Evolutionary conservation across 2,888 invertebrate species (phyloP).

Genomic region (Erannis defoliaria): DNA sequence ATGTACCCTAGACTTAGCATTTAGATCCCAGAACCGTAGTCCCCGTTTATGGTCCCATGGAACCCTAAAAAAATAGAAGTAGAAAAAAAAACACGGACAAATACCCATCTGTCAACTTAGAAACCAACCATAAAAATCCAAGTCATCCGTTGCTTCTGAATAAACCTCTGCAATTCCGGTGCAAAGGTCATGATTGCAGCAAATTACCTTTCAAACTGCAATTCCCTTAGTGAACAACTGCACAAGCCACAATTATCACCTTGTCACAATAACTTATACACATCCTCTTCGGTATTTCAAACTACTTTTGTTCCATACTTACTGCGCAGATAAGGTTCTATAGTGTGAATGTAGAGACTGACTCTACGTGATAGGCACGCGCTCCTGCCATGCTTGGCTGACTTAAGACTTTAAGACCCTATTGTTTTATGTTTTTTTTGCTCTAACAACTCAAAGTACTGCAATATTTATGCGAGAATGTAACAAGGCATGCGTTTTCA

Average conservation of each 20-base stretch:
- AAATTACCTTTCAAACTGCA: conserved; percentile 36
- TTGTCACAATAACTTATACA: conserved; percentile 8
- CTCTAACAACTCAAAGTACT: conserved; percentile 31
- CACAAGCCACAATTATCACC: background rate
- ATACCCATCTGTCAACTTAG: background rate
- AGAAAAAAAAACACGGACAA: background rate
- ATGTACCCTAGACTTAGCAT: too few relatives aligned
- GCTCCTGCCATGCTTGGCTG: conserved; percentile 27
- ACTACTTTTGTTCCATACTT: background rate
- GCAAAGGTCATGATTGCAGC: conserved; percentile 36
- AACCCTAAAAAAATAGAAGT: background rate
- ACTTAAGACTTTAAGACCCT: conserved; percentile 24
- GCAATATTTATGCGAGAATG: conserved; percentile 29
- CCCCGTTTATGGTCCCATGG: too few relatives aligned
- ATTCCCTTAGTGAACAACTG: conserved; percentile 14
- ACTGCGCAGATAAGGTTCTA: conserved; percentile 10
- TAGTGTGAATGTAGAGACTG: background rate
- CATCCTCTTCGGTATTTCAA: background rate
- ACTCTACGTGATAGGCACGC: conserved; percentile 24
- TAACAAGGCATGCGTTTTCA: conserved; percentile 24
- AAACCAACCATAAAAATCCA: conserved; percentile 20
- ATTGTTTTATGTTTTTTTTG: conserved; percentile 35
- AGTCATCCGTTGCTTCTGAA: conserved; percentile 24
- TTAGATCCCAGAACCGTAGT: too few relatives aligned
- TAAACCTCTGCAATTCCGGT: conserved; percentile 27